Evolutionary conservation across 2,888 invertebrate genomes (phyloP).

Genomic region (Morpho deidamia): DNA sequence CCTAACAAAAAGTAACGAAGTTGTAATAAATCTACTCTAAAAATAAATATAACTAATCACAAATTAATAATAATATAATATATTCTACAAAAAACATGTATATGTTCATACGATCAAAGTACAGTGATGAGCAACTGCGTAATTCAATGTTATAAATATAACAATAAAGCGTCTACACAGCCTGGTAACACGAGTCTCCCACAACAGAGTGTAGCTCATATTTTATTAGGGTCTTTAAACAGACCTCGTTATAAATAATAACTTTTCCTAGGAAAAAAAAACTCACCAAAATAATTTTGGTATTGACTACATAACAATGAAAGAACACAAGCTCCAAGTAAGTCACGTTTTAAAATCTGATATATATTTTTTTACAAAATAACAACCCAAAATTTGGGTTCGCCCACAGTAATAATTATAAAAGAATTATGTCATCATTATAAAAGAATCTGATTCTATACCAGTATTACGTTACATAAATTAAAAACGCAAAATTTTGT

Average conservation of each 20-base stretch:
- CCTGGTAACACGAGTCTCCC: neutral
- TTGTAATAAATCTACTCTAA: conserved; percentile 13
- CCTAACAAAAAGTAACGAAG: neutral
- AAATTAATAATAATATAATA: conserved; percentile 9
- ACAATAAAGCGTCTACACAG: conserved; percentile 18
- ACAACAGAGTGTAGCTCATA: conserved; percentile 19
- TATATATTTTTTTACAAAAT: neutral
- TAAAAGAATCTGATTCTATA: too few relatives aligned
- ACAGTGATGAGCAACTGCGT: conserved; percentile 7
- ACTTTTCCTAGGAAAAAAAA: conserved; percentile 62
- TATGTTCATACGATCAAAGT: conserved; percentile 4
- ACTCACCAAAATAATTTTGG: conserved; percentile 50
- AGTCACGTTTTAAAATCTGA: conserved; percentile 8
- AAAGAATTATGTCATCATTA: too few relatives aligned
- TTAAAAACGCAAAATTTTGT: too few relatives aligned
- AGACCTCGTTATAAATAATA: conserved; percentile 50
- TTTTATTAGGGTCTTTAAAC: conserved; percentile 54
- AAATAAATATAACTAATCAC: conserved; percentile 21
- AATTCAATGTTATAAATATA: conserved; percentile 12
- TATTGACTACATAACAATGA: conserved; percentile 38
- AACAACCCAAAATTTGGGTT: too few relatives aligned
- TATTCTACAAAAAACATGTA: conserved; percentile 6
- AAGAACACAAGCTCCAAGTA: conserved; percentile 23
- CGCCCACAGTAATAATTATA: too few relatives aligned
- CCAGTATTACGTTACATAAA: too few relatives aligned